Evolutionary conservation across 2,113 vertebrate species (phyloP).

Genomic region (Gracilinanus agilis): DNA sequence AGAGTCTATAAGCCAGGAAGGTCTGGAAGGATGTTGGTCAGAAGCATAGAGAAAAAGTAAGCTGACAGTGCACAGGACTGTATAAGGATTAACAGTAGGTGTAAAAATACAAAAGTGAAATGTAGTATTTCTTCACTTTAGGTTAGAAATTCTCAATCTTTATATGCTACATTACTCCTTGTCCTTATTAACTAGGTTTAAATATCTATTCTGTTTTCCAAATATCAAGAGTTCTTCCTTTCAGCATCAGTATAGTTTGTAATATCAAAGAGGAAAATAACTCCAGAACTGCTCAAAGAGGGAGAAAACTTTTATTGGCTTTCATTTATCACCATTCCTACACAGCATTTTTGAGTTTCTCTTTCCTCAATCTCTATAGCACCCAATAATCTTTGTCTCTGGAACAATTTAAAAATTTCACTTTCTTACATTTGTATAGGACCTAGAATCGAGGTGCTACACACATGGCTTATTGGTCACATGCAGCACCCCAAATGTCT

Average conservation of each 20-base stretch:
- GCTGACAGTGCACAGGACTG: background rate
- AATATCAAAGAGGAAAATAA: background rate
- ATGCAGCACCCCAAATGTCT: background rate
- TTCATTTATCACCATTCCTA: background rate
- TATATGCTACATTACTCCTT: background rate
- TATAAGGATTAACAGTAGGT: background rate
- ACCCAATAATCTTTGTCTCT: background rate
- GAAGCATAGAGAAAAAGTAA: conserved; percentile 13
- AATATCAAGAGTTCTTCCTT: background rate
- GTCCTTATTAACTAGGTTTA: background rate
- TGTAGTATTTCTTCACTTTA: background rate
- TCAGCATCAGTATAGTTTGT: background rate
- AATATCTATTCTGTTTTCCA: background rate
- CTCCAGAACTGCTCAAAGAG: background rate
- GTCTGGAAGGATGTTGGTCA: background rate
- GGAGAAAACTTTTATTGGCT: background rate
- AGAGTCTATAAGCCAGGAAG: background rate
- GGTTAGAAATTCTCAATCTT: background rate
- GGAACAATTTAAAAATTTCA: background rate
- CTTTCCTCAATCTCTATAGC: background rate
- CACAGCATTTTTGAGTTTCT: background rate
- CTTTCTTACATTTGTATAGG: background rate
- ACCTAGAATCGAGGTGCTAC: background rate
- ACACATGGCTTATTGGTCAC: background rate
- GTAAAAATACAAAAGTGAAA: background rate